Evolutionary conservation across 1,140 invertebrate genomes (phyloP).

Genomic region (Caenorhabditis latens): DNA sequence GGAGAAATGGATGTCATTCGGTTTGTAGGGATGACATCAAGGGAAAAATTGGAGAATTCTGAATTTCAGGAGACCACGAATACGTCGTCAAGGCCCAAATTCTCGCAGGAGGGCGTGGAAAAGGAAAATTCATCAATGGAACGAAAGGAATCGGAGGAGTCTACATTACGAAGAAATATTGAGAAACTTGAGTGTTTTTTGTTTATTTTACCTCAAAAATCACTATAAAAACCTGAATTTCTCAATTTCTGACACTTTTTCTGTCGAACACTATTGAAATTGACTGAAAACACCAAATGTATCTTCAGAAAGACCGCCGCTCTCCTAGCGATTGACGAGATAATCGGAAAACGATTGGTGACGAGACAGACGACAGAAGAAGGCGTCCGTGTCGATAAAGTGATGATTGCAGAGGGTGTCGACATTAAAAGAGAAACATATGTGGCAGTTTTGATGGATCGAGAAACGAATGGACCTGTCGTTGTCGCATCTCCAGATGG

Average conservation of each 20-base stretch:
- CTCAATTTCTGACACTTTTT: neutral
- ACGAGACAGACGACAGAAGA: slow-evolving; percentile 96
- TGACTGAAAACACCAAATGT: too few relatives aligned
- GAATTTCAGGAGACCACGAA: slow-evolving; percentile 85
- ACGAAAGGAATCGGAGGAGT: slow-evolving; percentile 93
- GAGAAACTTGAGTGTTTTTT: neutral
- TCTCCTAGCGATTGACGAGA: slow-evolving; percentile 62
- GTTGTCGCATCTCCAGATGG: slow-evolving; percentile 93
- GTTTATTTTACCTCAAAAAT: neutral
- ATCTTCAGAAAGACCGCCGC: slow-evolving; percentile 69
- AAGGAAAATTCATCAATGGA: slow-evolving; percentile 94
- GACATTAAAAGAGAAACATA: slow-evolving; percentile 95
- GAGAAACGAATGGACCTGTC: slow-evolving; percentile 84
- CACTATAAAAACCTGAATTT: too few relatives aligned
- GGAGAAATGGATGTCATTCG: slow-evolving; percentile 84
- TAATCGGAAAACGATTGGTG: slow-evolving; percentile 78
- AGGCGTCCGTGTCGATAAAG: slow-evolving; percentile 91
- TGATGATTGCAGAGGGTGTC: slow-evolving; percentile 97
- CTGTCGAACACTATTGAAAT: too few relatives aligned
- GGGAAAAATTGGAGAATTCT: slow-evolving; percentile 39
- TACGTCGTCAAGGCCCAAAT: slow-evolving; percentile 99
- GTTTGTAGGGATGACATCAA: slow-evolving; percentile 78
- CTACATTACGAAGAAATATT: slow-evolving; percentile 86
- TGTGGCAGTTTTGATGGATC: slow-evolving; percentile 95
- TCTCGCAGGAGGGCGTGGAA: slow-evolving; percentile 95